Percentiles rank a stretch among this genome's conserved stretches.
Conservation (phyloP, 35 echinoderm and acorn worm genomes). For the Stichopus chloronotus region DNA sequence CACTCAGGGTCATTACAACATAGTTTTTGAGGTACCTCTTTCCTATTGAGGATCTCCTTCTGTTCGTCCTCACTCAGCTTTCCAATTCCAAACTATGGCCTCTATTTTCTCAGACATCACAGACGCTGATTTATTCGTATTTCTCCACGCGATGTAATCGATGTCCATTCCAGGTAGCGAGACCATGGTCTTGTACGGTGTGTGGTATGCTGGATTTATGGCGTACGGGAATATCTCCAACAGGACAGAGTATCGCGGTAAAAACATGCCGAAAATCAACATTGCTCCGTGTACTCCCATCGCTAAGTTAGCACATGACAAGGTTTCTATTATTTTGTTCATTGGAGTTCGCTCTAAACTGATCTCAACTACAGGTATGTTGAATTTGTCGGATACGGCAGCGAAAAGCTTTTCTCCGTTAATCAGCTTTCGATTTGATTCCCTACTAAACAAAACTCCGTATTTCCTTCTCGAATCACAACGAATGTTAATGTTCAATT, state of each 20-base stretch:
- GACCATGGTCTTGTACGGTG: slow-evolving; percentile 73
- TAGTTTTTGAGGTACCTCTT: slow-evolving; percentile 82
- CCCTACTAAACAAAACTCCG: slow-evolving; percentile 63
- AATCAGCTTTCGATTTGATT: slow-evolving; percentile 70
- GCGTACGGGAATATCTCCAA: slow-evolving; percentile 91
- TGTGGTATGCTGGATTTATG: slow-evolving; percentile 80
- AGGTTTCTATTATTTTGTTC: slow-evolving; percentile 41
- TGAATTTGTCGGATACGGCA: slow-evolving; percentile 40
- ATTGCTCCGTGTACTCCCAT: slow-evolving; percentile 80
- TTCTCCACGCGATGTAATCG: slow-evolving; percentile 76
- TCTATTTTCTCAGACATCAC: slow-evolving; percentile 54
- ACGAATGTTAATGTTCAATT: slow-evolving; percentile 13
- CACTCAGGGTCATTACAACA: slow-evolving; percentile 89
- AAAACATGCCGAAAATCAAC: slow-evolving; percentile 74
- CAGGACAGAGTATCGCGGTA: slow-evolving; percentile 54
- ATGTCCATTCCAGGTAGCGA: slow-evolving; percentile 67
- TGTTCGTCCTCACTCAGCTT: slow-evolving; percentile 54
- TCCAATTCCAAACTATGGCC: slow-evolving; percentile 60
- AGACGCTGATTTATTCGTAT: slow-evolving; percentile 55
- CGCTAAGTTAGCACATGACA: slow-evolving; percentile 55
- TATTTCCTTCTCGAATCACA: background rate
- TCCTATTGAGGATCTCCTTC: slow-evolving; percentile 58
- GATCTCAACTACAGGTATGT: slow-evolving; percentile 35
- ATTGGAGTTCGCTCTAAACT: slow-evolving; percentile 65
- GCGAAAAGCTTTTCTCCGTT: slow-evolving; percentile 68